Base-by-base conservation (phyloP, 1,140 invertebrate genomes). In the Panonychus citri region DNA sequence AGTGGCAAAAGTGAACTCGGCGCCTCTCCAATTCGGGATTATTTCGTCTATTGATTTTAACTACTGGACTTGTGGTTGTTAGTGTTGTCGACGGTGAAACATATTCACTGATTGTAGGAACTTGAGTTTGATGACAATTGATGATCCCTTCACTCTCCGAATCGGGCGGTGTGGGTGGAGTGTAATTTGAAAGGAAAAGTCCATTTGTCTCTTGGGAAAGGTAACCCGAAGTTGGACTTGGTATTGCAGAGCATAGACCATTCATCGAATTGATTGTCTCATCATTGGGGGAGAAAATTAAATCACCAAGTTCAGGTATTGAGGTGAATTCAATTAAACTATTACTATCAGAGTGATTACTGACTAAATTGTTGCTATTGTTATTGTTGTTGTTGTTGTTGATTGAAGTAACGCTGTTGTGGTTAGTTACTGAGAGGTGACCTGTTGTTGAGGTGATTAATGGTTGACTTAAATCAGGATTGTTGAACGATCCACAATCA, bases 11-110 rank as follows among this genome's bases (percentile, higher is more conserved):
- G 69, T 94, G 90, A 61, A 93, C 87, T 65, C 89, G 70, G 62
- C 89, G 74, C 69, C 91, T 93, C 69, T 94, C 90, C 58, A 94
- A 70, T 68, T 95, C 89, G 0, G 89, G 90, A 71, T 95, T 94
- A 69, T 94, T 94, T 63, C 88, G 76, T 60, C 90, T 75, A 71
- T 94, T 93, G 73, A 89, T 21, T 42, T 43, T 60, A 48, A 39
- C 30, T 15, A 27, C 7, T 27, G 24, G 24, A 51, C 25, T 51
- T 17, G 17, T 13, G 1, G 17, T 3, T 2, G 15, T 24, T 3
- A 27, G 17, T 21, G 17, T 51, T 26, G 49, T 5, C 10, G 24
- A 25, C n/a, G 21, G n/a, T 21, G 21, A 46, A 46, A n/a, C n/a
- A n/a, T n/a, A 21, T 24, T 21, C n/a, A 7, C n/a, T n/a, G 5